Conservation (phyloP, 2,888 invertebrate species). For the Timema podura region DNA sequence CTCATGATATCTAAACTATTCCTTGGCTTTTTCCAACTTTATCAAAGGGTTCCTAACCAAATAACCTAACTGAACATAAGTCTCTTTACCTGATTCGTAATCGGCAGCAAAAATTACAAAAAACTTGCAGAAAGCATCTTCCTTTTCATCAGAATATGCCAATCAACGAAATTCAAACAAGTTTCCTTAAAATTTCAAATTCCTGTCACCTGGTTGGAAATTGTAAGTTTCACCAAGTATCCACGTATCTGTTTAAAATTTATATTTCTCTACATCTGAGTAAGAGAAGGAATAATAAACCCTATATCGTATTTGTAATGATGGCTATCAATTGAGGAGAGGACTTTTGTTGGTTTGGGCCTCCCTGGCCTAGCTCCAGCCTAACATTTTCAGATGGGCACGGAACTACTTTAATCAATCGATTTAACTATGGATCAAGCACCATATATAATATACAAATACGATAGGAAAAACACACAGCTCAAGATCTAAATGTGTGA, state of each 20-base stretch:
- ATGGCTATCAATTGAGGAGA: background rate
- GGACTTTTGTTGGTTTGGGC: background rate
- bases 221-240: background rate
- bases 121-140: background rate
- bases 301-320: slow-evolving; percentile 1
- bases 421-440: background rate
- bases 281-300: background rate
- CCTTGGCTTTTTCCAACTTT: background rate
- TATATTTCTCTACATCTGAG: background rate
- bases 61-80: slow-evolving; percentile 3
- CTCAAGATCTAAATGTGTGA: too few relatives aligned
- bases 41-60: background rate
- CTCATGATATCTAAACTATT: background rate
- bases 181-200: background rate
- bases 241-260: slow-evolving; percentile 1
- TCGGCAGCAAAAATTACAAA: slow-evolving; percentile 1
- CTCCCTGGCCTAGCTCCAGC: slow-evolving; percentile 1
- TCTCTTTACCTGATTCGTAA: background rate
- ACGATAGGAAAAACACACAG: too few relatives aligned
- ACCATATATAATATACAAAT: background rate
- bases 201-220: slow-evolving; percentile 6
- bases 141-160: background rate
- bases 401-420: background rate
- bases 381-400: background rate
- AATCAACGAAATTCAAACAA: slow-evolving; percentile 8